Percentiles rank a stretch among this genome's conserved stretches.
Conservation (phyloP, 2,888 invertebrate genomes). For the Napeogenes sylphis region DNA sequence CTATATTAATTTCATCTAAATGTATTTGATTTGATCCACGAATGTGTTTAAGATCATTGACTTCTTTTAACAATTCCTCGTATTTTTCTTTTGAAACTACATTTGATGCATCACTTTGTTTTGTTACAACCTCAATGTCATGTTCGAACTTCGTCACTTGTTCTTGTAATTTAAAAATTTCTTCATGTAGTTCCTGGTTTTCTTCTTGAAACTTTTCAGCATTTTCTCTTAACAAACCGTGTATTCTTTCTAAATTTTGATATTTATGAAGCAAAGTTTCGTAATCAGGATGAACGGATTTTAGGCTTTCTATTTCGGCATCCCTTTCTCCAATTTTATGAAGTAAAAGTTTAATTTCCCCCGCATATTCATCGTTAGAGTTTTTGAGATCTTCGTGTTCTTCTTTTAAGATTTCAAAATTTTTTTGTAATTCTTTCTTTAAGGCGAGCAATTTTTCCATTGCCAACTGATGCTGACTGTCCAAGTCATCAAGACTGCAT, state of each 20-base stretch:
- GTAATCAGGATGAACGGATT: conserved; percentile 48
- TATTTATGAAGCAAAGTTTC: conserved; percentile 69
- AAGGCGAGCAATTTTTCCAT: conserved; percentile 77
- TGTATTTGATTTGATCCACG: conserved; percentile 52
- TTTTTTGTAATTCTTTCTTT: conserved; percentile 75
- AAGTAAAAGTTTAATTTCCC: conserved; percentile 62
- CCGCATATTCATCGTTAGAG: conserved; percentile 65
- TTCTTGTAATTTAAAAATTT: conserved; percentile 70
- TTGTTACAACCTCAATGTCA: conserved; percentile 58
- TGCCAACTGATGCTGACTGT: conserved; percentile 84
- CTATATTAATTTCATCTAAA: conserved; percentile 67
- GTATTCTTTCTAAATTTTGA: conserved; percentile 68
- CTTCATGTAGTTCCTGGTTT: conserved; percentile 74
- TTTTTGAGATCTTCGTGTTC: conserved; percentile 68
- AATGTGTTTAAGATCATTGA: conserved; percentile 55
- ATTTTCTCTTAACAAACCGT: conserved; percentile 64
- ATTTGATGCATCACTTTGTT: conserved; percentile 49
- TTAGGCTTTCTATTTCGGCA: conserved; percentile 53
- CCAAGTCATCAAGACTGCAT: conserved; percentile 82
- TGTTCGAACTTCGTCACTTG: conserved; percentile 68
- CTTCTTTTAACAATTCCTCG: conserved; percentile 57
- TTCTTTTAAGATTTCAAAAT: conserved; percentile 68
- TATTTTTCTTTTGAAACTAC: conserved; percentile 59
- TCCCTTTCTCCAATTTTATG: conserved; percentile 67
- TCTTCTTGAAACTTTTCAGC: conserved; percentile 75